Conservation (phyloP, 2,797 vertebrate species). For the Hephaestus fuliginosus region DNA sequence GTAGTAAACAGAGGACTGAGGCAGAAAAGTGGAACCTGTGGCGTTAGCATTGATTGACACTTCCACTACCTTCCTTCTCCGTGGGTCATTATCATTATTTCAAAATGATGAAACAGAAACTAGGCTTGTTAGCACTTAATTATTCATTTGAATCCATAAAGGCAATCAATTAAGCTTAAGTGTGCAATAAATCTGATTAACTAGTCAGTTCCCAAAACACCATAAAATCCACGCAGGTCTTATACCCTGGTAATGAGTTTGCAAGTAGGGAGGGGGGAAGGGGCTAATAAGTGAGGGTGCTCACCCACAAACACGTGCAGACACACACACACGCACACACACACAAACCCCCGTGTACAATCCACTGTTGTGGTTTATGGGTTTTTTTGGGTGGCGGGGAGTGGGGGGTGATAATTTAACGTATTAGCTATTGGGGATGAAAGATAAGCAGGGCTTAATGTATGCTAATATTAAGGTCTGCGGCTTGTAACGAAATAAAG, state of each 20-base stretch:
- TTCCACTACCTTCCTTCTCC: conserved; percentile 47
- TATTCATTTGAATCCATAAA: conserved; percentile 88
- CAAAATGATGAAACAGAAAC: conserved; percentile 80
- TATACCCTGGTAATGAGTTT: conserved; percentile 83
- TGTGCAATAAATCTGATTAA: conserved; percentile 88
- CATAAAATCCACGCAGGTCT: conserved; percentile 84
- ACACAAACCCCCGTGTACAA: conserved; percentile 19
- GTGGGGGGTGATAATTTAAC: conserved; percentile 72
- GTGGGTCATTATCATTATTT: conserved; percentile 79
- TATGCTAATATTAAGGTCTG: conserved; percentile 82
- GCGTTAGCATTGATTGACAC: conserved; percentile 70
- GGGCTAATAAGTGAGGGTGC: conserved; percentile 67
- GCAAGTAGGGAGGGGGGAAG: conserved; percentile 68
- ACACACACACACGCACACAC: conserved; percentile 18
- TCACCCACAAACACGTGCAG: conserved; percentile 67
- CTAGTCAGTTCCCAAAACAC: conserved; percentile 86
- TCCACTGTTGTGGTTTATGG: conserved; percentile 47
- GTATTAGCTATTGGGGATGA: conserved; percentile 78
- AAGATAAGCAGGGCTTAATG: conserved; percentile 82
- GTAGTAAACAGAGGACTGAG: conserved; percentile 4
- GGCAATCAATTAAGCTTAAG: conserved; percentile 87
- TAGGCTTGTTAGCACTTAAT: conserved; percentile 84
- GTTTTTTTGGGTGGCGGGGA: conserved; percentile 1
- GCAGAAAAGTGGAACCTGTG: conserved; percentile 29
- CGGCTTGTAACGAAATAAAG: conserved; percentile 76